Evolutionary conservation across 2,113 vertebrate species (phyloP), one percentile per base, ranked within the genome.

Genomic region (Oncorhynchus keta): DNA sequence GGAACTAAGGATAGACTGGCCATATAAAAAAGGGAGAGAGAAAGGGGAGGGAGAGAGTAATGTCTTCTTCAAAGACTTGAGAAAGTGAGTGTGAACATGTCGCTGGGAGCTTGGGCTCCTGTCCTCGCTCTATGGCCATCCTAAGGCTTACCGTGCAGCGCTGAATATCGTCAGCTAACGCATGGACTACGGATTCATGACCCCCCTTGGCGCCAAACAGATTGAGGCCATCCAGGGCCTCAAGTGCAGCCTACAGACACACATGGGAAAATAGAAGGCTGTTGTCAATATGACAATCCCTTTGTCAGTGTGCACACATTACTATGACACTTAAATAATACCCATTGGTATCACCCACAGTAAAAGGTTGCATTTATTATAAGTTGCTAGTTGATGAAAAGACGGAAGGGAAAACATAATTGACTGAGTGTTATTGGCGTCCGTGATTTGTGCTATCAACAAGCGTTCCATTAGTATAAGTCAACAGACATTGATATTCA

Each of bases 181-280:
- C 96, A 59, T 96, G 94, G 80, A 99, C 96, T 73, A 99, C 96
- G 0, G 98, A 98, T 30, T 96, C 93, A 0, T 97, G 98, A 20
- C 98, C 96, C 76, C 98, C 98, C 85, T 98, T 97, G 2, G 96
- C 96, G 67, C 98, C 98, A 86, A 99, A 99, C 73, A 99, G 91
- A 89, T 99, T 95, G 59, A 99, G 89, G 32, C 98, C 97, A 86
- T 99, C 97, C 84, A 99, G 80, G 2, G 97, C 97, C 90, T 99
- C 97, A 68, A 99, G 88, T 45, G 98, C 97, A 77, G 97, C 98
- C 98, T 99, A 83, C 7, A 12, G 69, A 68, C 20, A 22, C 70
- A 92, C 66, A 74, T 39, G 28, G 55, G 49, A 2, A 71, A 22
- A 51, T 30, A 30, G 13, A 67, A 5, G 12, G 51, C 51, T 55